Evolutionary conservation across 2,888 invertebrate genomes (phyloP), one percentile per base, ranked within the genome.

Genomic region (Platypus cylindrus): DNA sequence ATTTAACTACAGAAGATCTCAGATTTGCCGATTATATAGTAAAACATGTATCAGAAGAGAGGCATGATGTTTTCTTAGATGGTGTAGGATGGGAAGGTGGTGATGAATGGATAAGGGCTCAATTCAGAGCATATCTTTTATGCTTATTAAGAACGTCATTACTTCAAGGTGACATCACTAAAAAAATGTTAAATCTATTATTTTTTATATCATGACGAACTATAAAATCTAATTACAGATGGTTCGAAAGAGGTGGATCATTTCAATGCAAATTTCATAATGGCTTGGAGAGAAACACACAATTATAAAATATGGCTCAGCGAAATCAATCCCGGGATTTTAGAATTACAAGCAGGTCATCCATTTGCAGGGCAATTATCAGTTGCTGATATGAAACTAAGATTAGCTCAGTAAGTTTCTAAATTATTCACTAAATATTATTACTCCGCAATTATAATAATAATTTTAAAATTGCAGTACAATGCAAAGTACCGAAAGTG

Each of bases 21-120:
- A 71, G 95, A 52, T 98, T 95, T 64, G 90, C 90, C 12, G 95
- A 98, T 60, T 89, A 82, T 55, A 70, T 97, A 18, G 82, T 95
- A 12, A 73, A 83, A 22, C 75, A 78, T 55, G 78, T 78, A 1
- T 60, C 64, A 2, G 67, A 68, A 33, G 71, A 71, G 38, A 68
- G 71, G 34, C 75, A 78, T 47, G 80, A 81, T 55, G 75, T 75
- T 15, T 78, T 75, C 55, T 58, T 78, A 34, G 78, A 80, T 51
- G 77, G 76, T 0, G 78, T 80, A 18, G 78, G 76, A 14, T 84
- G 81, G 79, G 86, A 87, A 59, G 97, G 97, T 31, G 91, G 94
- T 15, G 95, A 97, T 55, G 82, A 86, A 47, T 98, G 97, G 97
- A 81, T 97, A 44, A 70, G 97, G 45, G 80, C 89, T 33, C 95